Evolutionary conservation across 2,797 vertebrate genomes (phyloP), one percentile per base, ranked within the genome.

Genomic region (Corythornis leucogaster): DNA sequence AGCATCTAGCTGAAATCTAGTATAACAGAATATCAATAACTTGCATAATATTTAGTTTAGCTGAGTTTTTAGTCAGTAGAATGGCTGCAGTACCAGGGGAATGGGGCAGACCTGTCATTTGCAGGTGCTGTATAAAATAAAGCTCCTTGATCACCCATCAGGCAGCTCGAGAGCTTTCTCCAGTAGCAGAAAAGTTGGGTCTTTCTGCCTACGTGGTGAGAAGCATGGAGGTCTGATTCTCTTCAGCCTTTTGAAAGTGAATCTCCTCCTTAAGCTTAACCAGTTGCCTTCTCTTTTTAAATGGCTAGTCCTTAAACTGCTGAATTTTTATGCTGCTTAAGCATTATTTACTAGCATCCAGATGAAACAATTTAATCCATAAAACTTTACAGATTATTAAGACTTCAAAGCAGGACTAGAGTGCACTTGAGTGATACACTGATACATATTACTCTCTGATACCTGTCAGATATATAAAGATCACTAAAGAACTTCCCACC

Each of bases 401-500:
- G 17, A 45, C 70, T 91, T 74, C 67, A 85, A 81, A 80, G 43
- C 7, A 85, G 51, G 73, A 83, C 43, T 79, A 70, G 16, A 67
- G 26, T 57, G 21, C 25, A 30, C 26, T 77, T 38, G n/a, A 84
- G 18, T 45, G 67, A 67, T 63, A 58, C 35, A 73, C 18, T 31
- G 57, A 46, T 57, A 43, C 16, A 61, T 12, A 13, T 15, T 48
- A 48, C 30, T 19, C 38, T 63, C 12, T 77, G 81, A 90, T 82
- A 89, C 22, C 45, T 77, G 64, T 57, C 70, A 85, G 73, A 71
- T 61, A 71, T 17, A 70, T 4, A 78, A 33, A 92, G 83, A 85
- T 92, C 68, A 87, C 46, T 16, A 22, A 43, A 35, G 26, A 90
- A 75, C 64, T 90, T 88, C 30, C 51, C 43, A 82, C 40, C 38